Base-by-base conservation (phyloP, 1,140 invertebrate species). In the Drosophila tropicalis region DNA sequence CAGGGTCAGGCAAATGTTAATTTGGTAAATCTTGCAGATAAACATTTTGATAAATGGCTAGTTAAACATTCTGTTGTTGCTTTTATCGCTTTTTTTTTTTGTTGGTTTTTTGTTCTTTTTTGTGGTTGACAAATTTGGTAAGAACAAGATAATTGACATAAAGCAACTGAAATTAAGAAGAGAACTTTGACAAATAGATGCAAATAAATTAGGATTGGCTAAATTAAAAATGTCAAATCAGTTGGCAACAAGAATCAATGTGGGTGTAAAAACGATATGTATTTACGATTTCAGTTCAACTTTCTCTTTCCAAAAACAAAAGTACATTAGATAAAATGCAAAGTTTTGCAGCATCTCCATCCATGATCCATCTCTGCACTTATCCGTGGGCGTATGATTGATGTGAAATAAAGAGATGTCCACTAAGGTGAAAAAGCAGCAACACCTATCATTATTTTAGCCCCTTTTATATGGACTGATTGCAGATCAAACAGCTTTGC, bases 71-170 rank as follows among this genome's bases (percentile, higher is more conserved):
- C 5, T 29, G 5, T 51, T 51, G 17, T 22, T 47, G 15, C 9
- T 47, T 47, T 10, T 47, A 47, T 47, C 58, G 34, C 41, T 63
- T 25, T 25, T 25, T 25, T 25, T 25, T 25, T 25, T 22, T 22
- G 2, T 22, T 22, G 22, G 22, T 25, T 51, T 39, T 22, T 39
- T 29, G 22, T 67, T 19, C 55, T 47, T 70, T 40, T 70, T 34
- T 29, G 40, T 63, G 15, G 15, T 25, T 19, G 56, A 36, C 22
- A 40, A 62, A 60, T 78, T 69, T 75, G 76, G 76, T 56, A 67
- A 76, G 41, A 72, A 76, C 76, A 17, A 65, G 76, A 61, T 65
- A 78, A 76, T 78, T 78, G 76, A 64, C 76, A 78, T 75, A 73
- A 77, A 74, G 71, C 71, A 73, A 44, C 34, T 62, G 62, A 65